phyloP scores from a whole-genome alignment of 2,888 invertebrate genomes.

The Philereme vetulata region DNA sequence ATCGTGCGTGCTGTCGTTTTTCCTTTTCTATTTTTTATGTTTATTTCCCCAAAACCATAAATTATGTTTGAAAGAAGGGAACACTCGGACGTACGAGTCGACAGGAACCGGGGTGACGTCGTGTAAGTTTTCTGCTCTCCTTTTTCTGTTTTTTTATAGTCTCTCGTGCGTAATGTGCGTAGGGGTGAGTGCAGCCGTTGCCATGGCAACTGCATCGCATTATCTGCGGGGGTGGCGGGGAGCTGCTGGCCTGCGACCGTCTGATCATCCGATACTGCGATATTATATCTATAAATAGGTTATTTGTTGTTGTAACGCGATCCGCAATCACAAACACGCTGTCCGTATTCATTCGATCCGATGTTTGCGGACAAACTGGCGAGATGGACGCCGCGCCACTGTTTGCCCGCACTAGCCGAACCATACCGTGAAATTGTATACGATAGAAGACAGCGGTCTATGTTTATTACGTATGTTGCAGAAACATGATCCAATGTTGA shows the following conservation, averaged over 20 bases:
- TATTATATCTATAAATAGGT: conserved; percentile 45
- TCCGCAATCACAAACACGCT: conserved; percentile 70
- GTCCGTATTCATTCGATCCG: conserved; percentile 77
- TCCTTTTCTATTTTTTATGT: conserved; percentile 85
- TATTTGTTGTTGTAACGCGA: conserved; percentile 79
- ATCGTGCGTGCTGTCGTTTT: conserved; percentile 84
- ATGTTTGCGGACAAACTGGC: conserved; percentile 77
- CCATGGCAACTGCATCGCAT: conserved; percentile 78
- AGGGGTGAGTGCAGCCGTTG: conserved; percentile 73
- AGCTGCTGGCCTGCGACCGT: conserved; percentile 16
- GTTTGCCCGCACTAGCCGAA: conserved; percentile 63
- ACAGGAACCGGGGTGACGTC: conserved; percentile 79
- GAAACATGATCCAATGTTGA: background rate
- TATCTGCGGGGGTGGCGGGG: conserved; percentile 55
- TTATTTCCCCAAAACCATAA: conserved; percentile 85
- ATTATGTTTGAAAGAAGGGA: conserved; percentile 85
- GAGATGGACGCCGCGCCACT: conserved; percentile 72
- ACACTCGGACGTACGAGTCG: conserved; percentile 80
- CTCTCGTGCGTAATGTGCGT: conserved; percentile 65
- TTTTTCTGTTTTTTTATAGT: conserved; percentile 77
- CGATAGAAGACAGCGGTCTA: conserved; percentile 47
- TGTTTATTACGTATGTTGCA: conserved; percentile 25
- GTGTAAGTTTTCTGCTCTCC: conserved; percentile 74
- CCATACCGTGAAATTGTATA: conserved; percentile 67
- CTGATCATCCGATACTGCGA: conserved; percentile 30